These are phyloP conservation scores for Hephaestus fuliginosus DNA, from an alignment of 2,797 vertebrate species.

Conservation along the genomic window DNA sequence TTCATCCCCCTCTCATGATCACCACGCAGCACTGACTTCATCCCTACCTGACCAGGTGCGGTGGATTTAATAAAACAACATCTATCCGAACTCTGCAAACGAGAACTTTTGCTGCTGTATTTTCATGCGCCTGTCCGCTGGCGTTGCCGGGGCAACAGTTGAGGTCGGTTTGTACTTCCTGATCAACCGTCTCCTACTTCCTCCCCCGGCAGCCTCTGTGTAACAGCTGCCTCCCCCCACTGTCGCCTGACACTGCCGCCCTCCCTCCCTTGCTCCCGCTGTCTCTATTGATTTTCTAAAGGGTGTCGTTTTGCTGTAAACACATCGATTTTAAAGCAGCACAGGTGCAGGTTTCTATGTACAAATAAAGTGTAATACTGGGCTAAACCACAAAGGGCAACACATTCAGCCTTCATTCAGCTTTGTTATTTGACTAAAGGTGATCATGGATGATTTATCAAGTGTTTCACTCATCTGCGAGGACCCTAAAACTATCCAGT, in stretches of 20 bases:
- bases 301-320: conserved; percentile 36
- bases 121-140: conserved; percentile 32
- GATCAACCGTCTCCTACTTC: conserved; percentile 82
- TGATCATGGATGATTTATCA: not conserved
- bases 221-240: conserved; percentile 57
- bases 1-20: conserved; percentile 13
- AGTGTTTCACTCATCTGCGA: not conserved
- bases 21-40: not conserved
- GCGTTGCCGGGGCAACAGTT: conserved; percentile 75
- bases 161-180: conserved; percentile 84
- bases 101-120: conserved; percentile 24
- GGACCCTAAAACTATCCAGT: not conserved
- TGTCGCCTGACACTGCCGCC: conserved; percentile 27
- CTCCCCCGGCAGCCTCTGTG: conserved; percentile 63
- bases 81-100: not conserved
- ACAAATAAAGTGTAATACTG: conserved; percentile 13
- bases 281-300: conserved; percentile 50
- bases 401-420: not conserved
- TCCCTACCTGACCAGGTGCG: not conserved
- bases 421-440: not conserved
- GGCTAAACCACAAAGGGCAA: not conserved
- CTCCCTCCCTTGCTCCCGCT: conserved; percentile 41
- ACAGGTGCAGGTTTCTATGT: not conserved
- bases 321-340: conserved; percentile 41
- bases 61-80: not conserved